phyloP scores from a whole-genome alignment of 2,888 invertebrate genomes.

The Coenonympha glycerion region DNA sequence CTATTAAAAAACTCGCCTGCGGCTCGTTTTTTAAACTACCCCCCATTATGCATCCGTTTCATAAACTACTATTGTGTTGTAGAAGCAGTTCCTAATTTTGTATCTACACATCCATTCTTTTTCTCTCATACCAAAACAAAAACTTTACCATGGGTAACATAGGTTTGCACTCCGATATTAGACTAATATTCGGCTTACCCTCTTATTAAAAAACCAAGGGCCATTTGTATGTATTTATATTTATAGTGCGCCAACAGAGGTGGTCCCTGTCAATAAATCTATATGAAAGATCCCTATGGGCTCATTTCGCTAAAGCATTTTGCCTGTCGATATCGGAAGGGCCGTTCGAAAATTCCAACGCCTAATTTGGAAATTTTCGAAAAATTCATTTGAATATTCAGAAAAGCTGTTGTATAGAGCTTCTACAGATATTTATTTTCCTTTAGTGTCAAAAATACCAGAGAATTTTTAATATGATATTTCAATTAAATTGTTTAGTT shows the following conservation, averaged over 20 bases:
- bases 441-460: no score
- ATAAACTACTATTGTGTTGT: no score
- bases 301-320: constrained; percentile 70
- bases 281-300: constrained; percentile 51
- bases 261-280: constrained; percentile 54
- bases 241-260: constrained; percentile 37
- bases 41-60: no score
- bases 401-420: no score
- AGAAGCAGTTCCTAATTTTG: no score
- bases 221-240: constrained; percentile 73
- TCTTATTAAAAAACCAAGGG: constrained; percentile 72
- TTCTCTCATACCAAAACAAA: constrained; percentile 35
- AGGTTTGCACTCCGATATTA: constrained; percentile 74
- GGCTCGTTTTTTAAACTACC: no score
- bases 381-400: no score
- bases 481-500: no score
- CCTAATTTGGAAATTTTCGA: not conserved
- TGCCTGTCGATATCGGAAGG: constrained; percentile 35
- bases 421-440: not conserved
- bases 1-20: no score
- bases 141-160: constrained; percentile 62
- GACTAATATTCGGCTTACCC: constrained; percentile 72
- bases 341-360: constrained; percentile 11
- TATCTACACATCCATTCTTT: constrained; percentile 9
- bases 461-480: no score